A percentile compares a stretch with the other conserved stretches of the same genome.
These are phyloP conservation scores for Drosophila sp. DNA, from an alignment of 1,140 invertebrate species.

Conservation along the genomic window DNA sequence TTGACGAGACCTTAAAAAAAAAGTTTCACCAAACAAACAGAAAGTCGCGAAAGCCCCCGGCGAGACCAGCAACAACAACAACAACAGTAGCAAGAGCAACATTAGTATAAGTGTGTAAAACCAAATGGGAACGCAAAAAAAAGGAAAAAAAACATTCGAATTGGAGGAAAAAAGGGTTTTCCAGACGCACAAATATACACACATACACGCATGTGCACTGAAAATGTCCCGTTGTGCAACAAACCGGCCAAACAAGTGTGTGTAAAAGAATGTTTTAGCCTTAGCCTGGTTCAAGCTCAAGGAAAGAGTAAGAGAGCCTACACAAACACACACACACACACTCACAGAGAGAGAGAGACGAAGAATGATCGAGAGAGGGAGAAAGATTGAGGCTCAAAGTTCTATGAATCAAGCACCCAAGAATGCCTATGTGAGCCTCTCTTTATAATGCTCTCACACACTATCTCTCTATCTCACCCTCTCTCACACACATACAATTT, in stretches of 20 bases:
- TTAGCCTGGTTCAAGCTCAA: conserved; percentile 72
- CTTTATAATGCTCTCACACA: conserved; percentile 48
- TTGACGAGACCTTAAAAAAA: conserved; percentile 73
- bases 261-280: conserved; percentile 46
- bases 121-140: conserved; percentile 55
- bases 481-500: conserved; percentile 14
- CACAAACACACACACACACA: neutral
- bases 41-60: conserved; percentile 70
- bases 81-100: conserved; percentile 38
- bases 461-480: neutral
- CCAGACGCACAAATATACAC: conserved; percentile 30
- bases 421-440: conserved; percentile 48
- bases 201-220: conserved; percentile 24
- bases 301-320: conserved; percentile 15
- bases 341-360: conserved; percentile 20
- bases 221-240: conserved; percentile 76
- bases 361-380: conserved; percentile 30
- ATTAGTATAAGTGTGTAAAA: conserved; percentile 28
- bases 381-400: conserved; percentile 3
- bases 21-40: conserved; percentile 78
- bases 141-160: conserved; percentile 37
- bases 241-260: conserved; percentile 75
- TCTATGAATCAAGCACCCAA: conserved; percentile 41
- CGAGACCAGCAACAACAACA: conserved; percentile 38
- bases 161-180: conserved; percentile 56